phyloP scores from a whole-genome alignment of 2,113 vertebrate species.

The Lophura nycthemera region DNA sequence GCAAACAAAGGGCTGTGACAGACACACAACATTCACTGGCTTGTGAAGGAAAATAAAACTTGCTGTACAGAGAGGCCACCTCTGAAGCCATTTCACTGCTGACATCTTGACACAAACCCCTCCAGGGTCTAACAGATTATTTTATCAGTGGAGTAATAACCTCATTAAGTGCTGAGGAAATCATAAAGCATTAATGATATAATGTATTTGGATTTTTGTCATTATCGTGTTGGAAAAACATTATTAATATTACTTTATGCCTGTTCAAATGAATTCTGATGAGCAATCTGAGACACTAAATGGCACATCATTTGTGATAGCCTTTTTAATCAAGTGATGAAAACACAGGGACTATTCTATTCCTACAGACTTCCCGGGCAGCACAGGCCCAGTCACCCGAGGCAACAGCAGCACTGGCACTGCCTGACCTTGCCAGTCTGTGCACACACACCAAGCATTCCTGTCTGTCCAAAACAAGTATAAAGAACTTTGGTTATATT shows the following conservation, averaged over 20 bases:
- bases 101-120: conserved; percentile 8
- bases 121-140: neutral
- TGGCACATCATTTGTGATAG: neutral
- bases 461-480: neutral
- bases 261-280: neutral
- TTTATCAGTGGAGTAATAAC: conserved; percentile 8
- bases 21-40: conserved; percentile 42
- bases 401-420: neutral
- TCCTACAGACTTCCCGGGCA: neutral
- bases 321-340: neutral
- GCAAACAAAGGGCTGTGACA: conserved; percentile 51
- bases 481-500: neutral
- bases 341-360: neutral
- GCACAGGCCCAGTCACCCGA: neutral
- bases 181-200: neutral
- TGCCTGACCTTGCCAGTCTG: neutral
- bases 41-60: conserved; percentile 34
- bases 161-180: conserved; percentile 5
- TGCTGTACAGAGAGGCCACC: conserved; percentile 51
- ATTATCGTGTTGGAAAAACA: neutral
- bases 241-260: neutral
- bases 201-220: neutral
- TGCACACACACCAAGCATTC: accelerated
- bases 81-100: conserved; percentile 37
- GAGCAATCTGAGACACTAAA: neutral